Base-by-base conservation (phyloP, 2,888 invertebrate genomes). In the Eutolmus rufibarbis region DNA sequence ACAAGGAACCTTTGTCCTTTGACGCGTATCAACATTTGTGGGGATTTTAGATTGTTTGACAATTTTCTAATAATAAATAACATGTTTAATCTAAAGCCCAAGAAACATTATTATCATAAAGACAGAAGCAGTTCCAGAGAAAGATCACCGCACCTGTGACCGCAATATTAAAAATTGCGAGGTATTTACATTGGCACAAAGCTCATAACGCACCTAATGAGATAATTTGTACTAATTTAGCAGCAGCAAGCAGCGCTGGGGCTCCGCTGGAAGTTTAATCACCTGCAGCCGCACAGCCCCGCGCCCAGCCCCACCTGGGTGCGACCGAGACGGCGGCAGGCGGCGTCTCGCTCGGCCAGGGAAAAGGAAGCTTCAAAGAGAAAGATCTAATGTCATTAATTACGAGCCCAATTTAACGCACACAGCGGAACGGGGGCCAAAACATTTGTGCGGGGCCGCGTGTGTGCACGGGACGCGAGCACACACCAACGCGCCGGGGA, bases 401-500 rank as follows among this genome's bases (percentile, higher is more conserved):
- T 90, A 90, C 88, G 89, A 89, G 89, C 89, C 89, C 90, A 90
- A 90, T 90, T 90, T 89, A 90, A 90, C 90, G 87, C 89, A 89
- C 88, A 90, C 89, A 90, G 89, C 88, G 88, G 88, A 78, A 74
- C 82, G 82, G 85, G 66, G 76, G 56, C 43, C 78, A 40, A 74
- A 43, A 86, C 77, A 87, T 79, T 74, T 88, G 87, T 43, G 77
- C 78, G 8, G 57, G 3, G 66, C 74, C 37, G 66, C 79, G 86
- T 81, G 57, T 23, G 56, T 34, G 31, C 37, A 84, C n/a, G 76
- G 31, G 34, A 0, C 40, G 40, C 9, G 40, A 3, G 8, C 23
- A 9, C 51, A 86, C 40, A 85, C 74, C n/a, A 85, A 28, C 9
- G 66, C 79, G 85, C 81, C 34, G 37, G 76, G 37, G 28, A 28